phyloP scores from a whole-genome alignment of 64 coral and sea anemone genomes.

The Porites lutea region DNA sequence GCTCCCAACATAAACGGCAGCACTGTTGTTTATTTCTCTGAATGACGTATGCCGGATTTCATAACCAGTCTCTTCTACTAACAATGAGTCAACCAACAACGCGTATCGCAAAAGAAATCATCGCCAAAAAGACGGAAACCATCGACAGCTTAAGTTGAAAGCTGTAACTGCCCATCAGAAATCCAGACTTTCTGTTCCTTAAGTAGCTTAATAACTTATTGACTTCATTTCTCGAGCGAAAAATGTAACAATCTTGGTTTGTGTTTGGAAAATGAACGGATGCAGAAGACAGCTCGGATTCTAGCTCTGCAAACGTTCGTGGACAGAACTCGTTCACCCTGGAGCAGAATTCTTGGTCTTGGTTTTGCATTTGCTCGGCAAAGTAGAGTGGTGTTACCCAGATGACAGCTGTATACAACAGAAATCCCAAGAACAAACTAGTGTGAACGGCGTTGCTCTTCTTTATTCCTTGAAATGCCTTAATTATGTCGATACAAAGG shows the following conservation, averaged over 20 bases:
- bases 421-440: slow-evolving; percentile 65
- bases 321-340: slow-evolving; percentile 78
- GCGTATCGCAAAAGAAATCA: slow-evolving; percentile 57
- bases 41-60: too few species aligned
- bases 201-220: slow-evolving; percentile 79
- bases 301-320: slow-evolving; percentile 38
- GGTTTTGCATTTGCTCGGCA: slow-evolving; percentile 62
- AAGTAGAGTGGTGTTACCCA: slow-evolving; percentile 82
- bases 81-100: slow-evolving; percentile 22
- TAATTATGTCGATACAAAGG: slow-evolving; percentile 68
- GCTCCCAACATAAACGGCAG: too few species aligned
- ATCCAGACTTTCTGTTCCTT: slow-evolving; percentile 69
- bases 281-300: slow-evolving; percentile 4
- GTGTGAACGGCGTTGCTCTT: slow-evolving; percentile 52
- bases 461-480: slow-evolving; percentile 35
- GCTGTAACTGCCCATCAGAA: slow-evolving; percentile 82
- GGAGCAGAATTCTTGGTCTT: slow-evolving; percentile 69
- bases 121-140: slow-evolving; percentile 72
- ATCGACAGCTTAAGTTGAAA: slow-evolving; percentile 87
- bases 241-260: slow-evolving; percentile 19
- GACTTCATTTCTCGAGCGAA: slow-evolving; percentile 80
- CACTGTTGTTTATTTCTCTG: too few species aligned
- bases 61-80: too few species aligned
- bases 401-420: slow-evolving; percentile 66
- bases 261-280: neutral